Evolutionary conservation across 2,113 vertebrate genomes (phyloP), one percentile per base, ranked within the genome.

Genomic region (Parus major): DNA sequence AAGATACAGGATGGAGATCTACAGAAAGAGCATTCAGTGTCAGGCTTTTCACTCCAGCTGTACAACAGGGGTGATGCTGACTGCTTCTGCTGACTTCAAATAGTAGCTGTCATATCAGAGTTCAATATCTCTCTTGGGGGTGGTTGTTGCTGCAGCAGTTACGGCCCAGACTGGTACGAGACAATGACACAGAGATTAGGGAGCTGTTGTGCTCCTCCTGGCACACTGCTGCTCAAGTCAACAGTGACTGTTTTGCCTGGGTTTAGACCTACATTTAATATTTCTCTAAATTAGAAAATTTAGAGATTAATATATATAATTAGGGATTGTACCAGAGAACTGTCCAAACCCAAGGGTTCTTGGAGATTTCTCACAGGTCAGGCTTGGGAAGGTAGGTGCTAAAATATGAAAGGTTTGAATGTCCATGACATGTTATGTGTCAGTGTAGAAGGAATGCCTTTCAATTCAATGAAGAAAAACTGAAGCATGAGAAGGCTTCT

Each of bases 21-120:
- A 81, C 12, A 76, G 25, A 35, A 5, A 16, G 4, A 17, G 3
- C 1, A 2, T 31, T 49, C 36, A 33, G 0, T 11, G 13, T 23
- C 28, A 68, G 46, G 12, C 20, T 69, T 92, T 91, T 82, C 52
- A 52, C 27, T 78, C 8, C 64, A 63, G 27, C 44, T 47, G 33
- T 36, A 36, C 12, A 63, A n/a, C 18, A 41, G 41, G 35, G 47
- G n/a, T 22, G 65, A 72, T 17, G 36, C 7, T 6, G n/a, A 31
- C 57, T 47, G 60, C 24, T 75, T 42, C 56, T 82, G 33, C 29
- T 79, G 65, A 84, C 24, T n/a, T 66, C 29, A 46, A 36, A 29
- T 0, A 57, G 31, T 2, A 68, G 68, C 47, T 78, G 23, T 25
- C 44, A 8, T 16, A 35, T 8, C 44, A 69, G 29, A 60, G 28